phyloP scores from a whole-genome alignment of 2,113 vertebrate genomes.

The Nansenia antarctica region DNA sequence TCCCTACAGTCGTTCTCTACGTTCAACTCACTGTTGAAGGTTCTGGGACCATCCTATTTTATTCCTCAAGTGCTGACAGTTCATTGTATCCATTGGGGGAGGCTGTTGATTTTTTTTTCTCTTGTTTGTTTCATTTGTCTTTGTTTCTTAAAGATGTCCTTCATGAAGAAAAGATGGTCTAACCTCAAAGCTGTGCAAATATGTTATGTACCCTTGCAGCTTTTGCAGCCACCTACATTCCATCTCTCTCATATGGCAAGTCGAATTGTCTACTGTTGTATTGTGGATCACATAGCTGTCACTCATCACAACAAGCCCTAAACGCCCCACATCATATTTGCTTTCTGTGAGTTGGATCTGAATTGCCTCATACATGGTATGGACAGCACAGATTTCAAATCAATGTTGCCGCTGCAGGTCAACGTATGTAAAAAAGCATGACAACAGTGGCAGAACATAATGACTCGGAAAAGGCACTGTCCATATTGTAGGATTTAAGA shows the following conservation, averaged over 20 bases:
- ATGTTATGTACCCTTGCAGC: background rate
- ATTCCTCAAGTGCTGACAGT: background rate
- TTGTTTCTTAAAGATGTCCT: background rate
- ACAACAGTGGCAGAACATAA: constrained; percentile 56
- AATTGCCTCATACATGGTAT: background rate
- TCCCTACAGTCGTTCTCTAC: background rate
- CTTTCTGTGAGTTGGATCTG: background rate
- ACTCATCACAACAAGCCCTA: background rate
- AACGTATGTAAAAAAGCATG: constrained; percentile 52
- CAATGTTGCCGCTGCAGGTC: constrained; percentile 50
- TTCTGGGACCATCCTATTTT: background rate
- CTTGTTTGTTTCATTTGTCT: background rate
- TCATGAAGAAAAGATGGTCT: background rate
- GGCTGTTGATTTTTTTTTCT: background rate
- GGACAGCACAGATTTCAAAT: background rate
- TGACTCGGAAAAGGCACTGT: constrained; percentile 59
- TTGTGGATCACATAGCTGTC: background rate
- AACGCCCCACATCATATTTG: background rate
- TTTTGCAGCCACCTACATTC: too few relatives aligned
- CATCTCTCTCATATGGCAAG: too few relatives aligned
- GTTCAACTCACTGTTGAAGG: background rate
- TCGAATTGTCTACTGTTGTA: background rate
- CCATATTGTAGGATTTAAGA: constrained; percentile 72
- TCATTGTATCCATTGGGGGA: background rate
- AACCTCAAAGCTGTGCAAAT: background rate